phyloP scores from a whole-genome alignment of 2,797 vertebrate species.

The Cichlasoma orientale region DNA sequence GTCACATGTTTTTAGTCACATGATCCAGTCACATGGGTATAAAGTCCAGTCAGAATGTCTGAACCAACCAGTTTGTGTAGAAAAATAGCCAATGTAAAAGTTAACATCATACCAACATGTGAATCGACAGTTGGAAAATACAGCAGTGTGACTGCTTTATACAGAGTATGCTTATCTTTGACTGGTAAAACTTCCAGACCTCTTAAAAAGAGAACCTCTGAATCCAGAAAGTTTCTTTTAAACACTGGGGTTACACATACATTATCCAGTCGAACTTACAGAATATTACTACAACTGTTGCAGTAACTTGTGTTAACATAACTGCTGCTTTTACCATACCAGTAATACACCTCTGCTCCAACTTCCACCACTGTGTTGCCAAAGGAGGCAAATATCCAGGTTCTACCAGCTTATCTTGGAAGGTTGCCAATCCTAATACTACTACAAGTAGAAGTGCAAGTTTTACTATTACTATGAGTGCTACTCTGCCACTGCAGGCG shows the following conservation, averaged over 20 bases:
- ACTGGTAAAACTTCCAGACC: not conserved
- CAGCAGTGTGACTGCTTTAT: too few species aligned
- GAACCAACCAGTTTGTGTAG: too few species aligned
- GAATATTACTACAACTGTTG: not conserved
- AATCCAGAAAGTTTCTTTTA: not conserved
- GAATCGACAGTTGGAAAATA: too few species aligned
- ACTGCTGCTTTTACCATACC: not conserved
- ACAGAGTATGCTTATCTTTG: too few species aligned
- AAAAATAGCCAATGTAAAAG: too few species aligned
- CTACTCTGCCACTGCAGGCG: not conserved
- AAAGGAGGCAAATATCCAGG: not conserved
- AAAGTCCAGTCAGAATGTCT: not conserved
- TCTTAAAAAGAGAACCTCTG: not conserved
- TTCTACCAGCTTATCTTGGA: constrained; percentile 1
- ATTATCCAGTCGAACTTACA: not conserved
- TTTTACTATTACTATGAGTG: not conserved
- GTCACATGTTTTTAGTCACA: not conserved
- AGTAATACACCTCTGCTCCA: not conserved
- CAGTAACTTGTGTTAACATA: not conserved
- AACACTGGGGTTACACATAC: not conserved
- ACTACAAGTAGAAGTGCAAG: not conserved
- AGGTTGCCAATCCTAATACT: not conserved
- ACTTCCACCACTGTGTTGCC: not conserved
- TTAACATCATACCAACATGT: too few species aligned
- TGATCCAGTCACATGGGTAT: not conserved